Evolutionary conservation across 2,113 vertebrate species (phyloP).

Genomic region (Pycnonotus jocosus): DNA sequence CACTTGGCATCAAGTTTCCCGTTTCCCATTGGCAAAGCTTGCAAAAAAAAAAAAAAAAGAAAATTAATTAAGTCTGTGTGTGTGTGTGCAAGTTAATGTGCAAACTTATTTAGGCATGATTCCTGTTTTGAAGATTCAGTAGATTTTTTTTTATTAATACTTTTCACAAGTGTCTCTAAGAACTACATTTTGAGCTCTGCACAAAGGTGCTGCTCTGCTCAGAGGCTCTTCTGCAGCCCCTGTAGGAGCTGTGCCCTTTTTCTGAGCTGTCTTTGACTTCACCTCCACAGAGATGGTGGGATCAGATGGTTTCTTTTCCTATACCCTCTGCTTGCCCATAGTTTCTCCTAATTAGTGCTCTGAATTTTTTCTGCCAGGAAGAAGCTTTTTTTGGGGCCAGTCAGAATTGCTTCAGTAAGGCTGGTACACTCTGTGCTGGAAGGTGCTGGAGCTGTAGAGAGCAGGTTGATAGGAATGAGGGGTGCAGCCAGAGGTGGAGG

Average conservation of each 20-base stretch:
- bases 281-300: background rate
- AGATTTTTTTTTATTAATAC: background rate
- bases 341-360: background rate
- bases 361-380: background rate
- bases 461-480: background rate
- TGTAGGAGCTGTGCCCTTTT: rapidly evolving
- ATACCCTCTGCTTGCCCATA: background rate
- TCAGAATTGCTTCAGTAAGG: background rate
- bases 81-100: background rate
- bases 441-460: background rate
- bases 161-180: background rate
- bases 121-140: background rate
- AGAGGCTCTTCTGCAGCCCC: background rate
- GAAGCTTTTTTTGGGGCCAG: background rate
- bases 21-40: background rate
- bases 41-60: background rate
- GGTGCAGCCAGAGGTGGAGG: background rate
- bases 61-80: background rate
- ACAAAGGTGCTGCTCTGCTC: background rate
- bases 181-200: background rate
- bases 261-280: background rate
- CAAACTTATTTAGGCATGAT: background rate
- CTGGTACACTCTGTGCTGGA: background rate
- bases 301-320: background rate
- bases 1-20: background rate